Evolutionary conservation across 2,797 vertebrate genomes (phyloP).

Genomic region (Smutsia gigantea): DNA sequence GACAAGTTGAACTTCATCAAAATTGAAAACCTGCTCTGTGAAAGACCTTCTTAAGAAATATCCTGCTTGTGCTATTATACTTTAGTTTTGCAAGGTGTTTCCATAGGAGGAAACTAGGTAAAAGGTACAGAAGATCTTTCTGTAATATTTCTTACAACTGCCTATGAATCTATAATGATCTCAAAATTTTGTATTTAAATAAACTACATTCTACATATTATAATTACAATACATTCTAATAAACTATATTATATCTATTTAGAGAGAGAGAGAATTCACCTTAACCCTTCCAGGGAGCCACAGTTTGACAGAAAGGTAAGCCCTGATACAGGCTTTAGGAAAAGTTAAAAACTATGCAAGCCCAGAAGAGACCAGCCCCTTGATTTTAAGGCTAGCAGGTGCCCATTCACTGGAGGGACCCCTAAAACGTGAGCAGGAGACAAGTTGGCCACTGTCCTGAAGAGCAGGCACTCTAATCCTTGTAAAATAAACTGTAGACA

Average conservation of each 20-base stretch:
- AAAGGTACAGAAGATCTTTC: background rate
- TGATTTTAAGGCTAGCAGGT: background rate
- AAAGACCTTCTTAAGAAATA: background rate
- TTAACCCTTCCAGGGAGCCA: background rate
- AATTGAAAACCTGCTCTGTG: background rate
- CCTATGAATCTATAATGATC: background rate
- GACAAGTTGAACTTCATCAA: background rate
- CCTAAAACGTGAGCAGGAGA: background rate
- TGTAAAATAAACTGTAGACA: slow-evolving; percentile 7
- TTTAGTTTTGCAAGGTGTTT: background rate
- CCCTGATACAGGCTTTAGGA: background rate
- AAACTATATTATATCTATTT: background rate
- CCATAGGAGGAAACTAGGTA: background rate
- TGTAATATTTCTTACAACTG: background rate
- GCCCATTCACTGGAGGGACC: background rate
- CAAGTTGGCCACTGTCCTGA: background rate
- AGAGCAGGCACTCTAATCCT: background rate
- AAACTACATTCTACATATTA: background rate
- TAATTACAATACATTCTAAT: background rate
- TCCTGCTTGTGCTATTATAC: background rate
- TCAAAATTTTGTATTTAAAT: background rate
- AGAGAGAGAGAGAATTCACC: background rate
- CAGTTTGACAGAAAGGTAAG: background rate
- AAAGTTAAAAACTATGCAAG: background rate
- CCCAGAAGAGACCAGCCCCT: background rate